Base-by-base conservation (phyloP, 1,140 invertebrate genomes). In the Hermetia illucens region DNA sequence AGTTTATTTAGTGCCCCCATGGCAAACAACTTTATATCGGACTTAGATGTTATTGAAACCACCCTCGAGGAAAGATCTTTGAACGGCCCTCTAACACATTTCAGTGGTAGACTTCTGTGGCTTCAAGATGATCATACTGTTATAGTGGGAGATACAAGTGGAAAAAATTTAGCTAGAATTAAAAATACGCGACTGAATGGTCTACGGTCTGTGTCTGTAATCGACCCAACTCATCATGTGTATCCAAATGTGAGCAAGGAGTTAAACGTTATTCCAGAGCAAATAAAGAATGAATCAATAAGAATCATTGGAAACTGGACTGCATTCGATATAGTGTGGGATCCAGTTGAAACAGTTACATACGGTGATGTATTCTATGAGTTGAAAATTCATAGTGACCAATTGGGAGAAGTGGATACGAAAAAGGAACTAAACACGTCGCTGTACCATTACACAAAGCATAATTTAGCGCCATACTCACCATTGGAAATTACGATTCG, bases 351-450 rank as follows among this genome's bases (percentile, higher is more conserved):
- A 0, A 75, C 77, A 39, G 75, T 82, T 2, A 90, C 85, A 46
- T 80, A 84, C 48, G 84, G 82, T 18, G 70, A 70, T 8, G 74
- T 93, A 0, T 84, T 78, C 46, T 95, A 93, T 51, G 81, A 89
- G 57, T 69, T 90, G 17, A 78, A 75, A 50, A 68, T 89, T 27
- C 65, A 71, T 34, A 52, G 55, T 10, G 13, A n/a, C 24, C 20
- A 19, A n/a, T 12, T 24, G 3, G 21, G 21, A 19, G 24, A 41
- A 32, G 16, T 31, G 3, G n/a, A n/a, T n/a, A n/a, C n/a, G n/a
- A 24, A 22, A 5, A 16, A 16, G 4, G 35, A 36, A 31, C 65
- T 67, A 16, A 65, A 62, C 17, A 49, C 56, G 21, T 44, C 66
- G 1, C 63, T 58, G 37, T 41, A 71, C 19, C 55, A 57, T 40